Base-by-base conservation (phyloP, 2,113 vertebrate species). In the Oncorhynchus gorbuscha region DNA sequence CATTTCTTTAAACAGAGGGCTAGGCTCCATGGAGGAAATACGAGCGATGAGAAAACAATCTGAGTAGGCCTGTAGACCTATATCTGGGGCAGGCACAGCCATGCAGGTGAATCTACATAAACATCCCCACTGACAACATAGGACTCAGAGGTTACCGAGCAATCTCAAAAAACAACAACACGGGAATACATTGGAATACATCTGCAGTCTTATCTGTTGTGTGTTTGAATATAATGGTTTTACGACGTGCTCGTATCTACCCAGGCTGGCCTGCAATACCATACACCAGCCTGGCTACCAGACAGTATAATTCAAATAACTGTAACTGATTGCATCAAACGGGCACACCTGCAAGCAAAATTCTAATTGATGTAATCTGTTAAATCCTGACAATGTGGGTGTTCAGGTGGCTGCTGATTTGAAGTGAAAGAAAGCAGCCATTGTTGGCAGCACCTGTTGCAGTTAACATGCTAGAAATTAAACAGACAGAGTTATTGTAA, bases 311-410 rank as follows among this genome's bases (percentile, higher is more conserved):
- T 87, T 89, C 79, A 89, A 88, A 87, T 83, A 82, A 80, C 83
- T 80, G 83, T 71, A 82, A 83, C 82, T 87, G 89, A 90, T 86
- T 89, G 80, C 85, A 80, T 78, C 85, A 86, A 13, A 81, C 79
- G 83, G 86, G 81, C 80, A 83, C 88, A 92, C 90, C 90, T 92
- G 92, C 87, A 89, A 87, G 81, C 87, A 85, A 92, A 86, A 88
- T 91, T 89, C 84, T 83, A 89, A 91, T 91, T 82, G 87, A 85
- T 85, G 89, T 89, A 90, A 92, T 90, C 88, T 88, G 87, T 84
- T 79, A 91, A 89, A 84, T 87, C 81, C 90, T 79, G 86, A 88
- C 88, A 87, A 84, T 86, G 88, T 85, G 88, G 78, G 85, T 81
- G 88, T 90, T 89, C 82, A 88, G 88, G 89, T 90, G 89, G 70